A percentile compares a stretch with the other conserved stretches of the same genome.
Conservation (phyloP, 2,888 invertebrate genomes). For the Nemapogon koenigi region DNA sequence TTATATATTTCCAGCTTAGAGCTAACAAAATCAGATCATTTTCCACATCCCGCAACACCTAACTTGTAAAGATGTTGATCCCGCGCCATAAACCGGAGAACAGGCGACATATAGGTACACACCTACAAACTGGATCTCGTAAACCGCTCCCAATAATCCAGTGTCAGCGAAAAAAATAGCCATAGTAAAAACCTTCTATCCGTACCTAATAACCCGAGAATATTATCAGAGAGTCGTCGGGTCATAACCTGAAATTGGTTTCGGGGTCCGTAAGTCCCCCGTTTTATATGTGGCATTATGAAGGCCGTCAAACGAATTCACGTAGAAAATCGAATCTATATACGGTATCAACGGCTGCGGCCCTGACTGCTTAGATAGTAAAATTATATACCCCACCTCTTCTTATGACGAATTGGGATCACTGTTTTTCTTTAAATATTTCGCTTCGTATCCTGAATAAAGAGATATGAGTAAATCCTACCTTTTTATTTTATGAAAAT, state of each 20-base stretch:
- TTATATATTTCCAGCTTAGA: no score
- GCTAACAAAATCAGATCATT: no score
- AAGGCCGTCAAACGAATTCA: constrained; percentile 68
- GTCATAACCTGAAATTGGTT: constrained; percentile 67
- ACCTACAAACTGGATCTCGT: no score
- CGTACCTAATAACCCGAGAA: constrained; percentile 65
- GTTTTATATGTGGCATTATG: constrained; percentile 67
- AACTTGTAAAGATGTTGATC: no score
- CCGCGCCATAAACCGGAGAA: no score
- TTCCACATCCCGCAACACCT: no score
- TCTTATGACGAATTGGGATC: no score
- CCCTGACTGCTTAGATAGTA: constrained; percentile 60
- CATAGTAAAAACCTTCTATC: constrained; percentile 64
- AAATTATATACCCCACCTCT: constrained; percentile 63
- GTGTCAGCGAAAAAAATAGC: constrained; percentile 62
- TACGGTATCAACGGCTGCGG: constrained; percentile 58
- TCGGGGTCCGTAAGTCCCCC: constrained; percentile 65
- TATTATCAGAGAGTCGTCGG: constrained; percentile 65
- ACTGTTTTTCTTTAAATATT: no score
- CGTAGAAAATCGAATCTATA: constrained; percentile 68
- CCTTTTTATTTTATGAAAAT: no score
- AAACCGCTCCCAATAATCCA: constrained; percentile 57
- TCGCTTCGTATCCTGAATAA: no score
- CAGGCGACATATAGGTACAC: no score
- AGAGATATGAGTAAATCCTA: no score